phyloP scores from a whole-genome alignment of 2,113 vertebrate species.

The Sciurus niger region DNA sequence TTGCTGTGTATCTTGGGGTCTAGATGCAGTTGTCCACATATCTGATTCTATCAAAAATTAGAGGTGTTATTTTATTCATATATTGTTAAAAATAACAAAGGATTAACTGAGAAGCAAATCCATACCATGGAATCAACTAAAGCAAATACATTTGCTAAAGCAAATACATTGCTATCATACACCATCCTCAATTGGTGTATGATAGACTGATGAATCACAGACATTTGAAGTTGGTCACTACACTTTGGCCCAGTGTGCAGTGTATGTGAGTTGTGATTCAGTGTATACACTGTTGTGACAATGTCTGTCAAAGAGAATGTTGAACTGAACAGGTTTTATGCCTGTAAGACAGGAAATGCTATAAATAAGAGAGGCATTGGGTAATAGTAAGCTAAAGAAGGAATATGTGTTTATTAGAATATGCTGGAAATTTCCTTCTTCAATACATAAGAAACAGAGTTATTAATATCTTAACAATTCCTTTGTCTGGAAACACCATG shows the following conservation, averaged over 20 bases:
- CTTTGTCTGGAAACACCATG: background rate
- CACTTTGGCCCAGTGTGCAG: background rate
- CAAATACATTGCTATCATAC: no score
- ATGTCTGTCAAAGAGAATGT: background rate
- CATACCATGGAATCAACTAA: constrained; percentile 24
- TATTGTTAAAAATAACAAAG: constrained; percentile 47
- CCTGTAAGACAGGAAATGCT: background rate
- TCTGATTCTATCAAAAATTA: constrained; percentile 17
- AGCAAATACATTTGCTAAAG: background rate
- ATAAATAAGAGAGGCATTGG: background rate
- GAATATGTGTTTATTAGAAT: background rate
- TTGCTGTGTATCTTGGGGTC: background rate
- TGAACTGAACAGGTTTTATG: background rate
- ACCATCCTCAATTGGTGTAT: background rate
- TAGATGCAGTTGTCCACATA: background rate
- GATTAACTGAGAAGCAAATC: constrained; percentile 22
- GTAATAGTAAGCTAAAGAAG: constrained; percentile 9
- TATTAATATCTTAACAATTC: background rate
- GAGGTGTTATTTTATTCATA: constrained; percentile 52
- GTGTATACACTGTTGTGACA: background rate
- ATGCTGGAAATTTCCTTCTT: background rate
- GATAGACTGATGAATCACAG: background rate
- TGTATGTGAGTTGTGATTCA: background rate
- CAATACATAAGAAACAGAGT: background rate
- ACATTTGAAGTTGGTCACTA: background rate